A percentile compares a stretch with the other conserved stretches of the same genome.
Conservation (phyloP, 2,797 vertebrate species). For the Malacoctenus gilli region DNA sequence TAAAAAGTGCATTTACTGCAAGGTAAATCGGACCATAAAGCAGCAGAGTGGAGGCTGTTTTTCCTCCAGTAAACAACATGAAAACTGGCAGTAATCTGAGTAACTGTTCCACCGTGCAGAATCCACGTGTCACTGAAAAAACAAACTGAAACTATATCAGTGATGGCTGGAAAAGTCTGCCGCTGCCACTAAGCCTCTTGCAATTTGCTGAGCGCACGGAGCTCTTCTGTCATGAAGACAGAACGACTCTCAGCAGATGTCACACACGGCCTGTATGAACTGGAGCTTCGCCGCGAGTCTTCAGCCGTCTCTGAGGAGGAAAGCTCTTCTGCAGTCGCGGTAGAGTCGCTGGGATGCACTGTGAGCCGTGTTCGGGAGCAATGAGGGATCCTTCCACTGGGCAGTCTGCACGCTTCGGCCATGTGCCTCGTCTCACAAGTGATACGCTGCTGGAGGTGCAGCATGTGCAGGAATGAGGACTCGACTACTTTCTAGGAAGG, state of each 20-base stretch:
- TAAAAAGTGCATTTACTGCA: too few relatives aligned
- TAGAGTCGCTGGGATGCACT: not conserved
- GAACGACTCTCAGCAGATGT: too few relatives aligned
- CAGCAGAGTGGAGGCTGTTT: too few relatives aligned
- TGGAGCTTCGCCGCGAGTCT: not conserved
- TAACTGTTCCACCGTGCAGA: too few relatives aligned
- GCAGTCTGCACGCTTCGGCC: not conserved
- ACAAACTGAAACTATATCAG: not conserved
- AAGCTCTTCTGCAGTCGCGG: not conserved
- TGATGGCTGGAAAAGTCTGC: not conserved
- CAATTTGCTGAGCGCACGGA: conserved; percentile 52
- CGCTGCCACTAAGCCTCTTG: conserved; percentile 23
- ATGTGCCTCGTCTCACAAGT: not conserved
- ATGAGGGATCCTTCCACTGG: not conserved
- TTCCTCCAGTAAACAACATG: too few relatives aligned
- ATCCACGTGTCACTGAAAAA: not conserved
- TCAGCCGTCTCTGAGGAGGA: not conserved
- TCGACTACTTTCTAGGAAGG: conserved; percentile 3
- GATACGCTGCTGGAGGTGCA: not conserved
- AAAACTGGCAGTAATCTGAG: not conserved
- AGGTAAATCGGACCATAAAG: too few relatives aligned
- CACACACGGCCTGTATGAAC: not conserved
- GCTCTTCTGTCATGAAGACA: conserved; percentile 42
- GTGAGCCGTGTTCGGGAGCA: not conserved
- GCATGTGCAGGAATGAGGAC: not conserved